Percentiles rank a stretch among this genome's conserved stretches.
Conservation (phyloP, 2,888 invertebrate species). For the Euplexia lucipara region DNA sequence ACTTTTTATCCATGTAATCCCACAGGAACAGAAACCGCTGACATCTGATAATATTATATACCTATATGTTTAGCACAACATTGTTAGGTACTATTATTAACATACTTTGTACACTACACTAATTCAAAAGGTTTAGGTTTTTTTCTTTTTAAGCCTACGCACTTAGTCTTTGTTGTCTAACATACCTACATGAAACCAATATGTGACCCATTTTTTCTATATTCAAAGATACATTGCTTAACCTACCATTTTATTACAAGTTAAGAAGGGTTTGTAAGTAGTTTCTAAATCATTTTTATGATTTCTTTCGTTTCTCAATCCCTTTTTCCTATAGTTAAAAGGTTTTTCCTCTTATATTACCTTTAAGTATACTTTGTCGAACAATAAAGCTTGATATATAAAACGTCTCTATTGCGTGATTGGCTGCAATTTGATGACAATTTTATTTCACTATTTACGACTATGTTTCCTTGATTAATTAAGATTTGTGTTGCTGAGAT, state of each 20-base stretch:
- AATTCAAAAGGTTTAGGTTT: too few species aligned
- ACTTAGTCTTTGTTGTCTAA: too few species aligned
- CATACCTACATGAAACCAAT: too few species aligned
- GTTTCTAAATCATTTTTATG: slow-evolving; percentile 5
- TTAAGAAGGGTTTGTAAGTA: not conserved
- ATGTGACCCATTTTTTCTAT: too few species aligned
- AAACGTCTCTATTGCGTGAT: slow-evolving; percentile 29
- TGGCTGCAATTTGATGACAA: slow-evolving; percentile 14
- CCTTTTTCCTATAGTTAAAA: not conserved
- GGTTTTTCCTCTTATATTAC: not conserved
- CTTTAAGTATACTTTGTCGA: not conserved
- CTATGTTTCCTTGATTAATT: slow-evolving; percentile 16
- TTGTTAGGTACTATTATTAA: too few species aligned
- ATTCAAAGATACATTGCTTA: too few species aligned
- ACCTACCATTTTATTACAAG: not conserved
- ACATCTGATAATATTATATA: too few species aligned
- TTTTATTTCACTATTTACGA: slow-evolving; percentile 25
- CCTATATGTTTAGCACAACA: too few species aligned
- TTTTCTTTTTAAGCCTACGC: too few species aligned
- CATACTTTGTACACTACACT: too few species aligned
- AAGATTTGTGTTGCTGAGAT: not conserved
- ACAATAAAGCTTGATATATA: slow-evolving; percentile 27
- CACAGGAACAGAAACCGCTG: too few species aligned
- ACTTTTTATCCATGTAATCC: too few species aligned
- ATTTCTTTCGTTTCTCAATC: not conserved